Conservation (phyloP, 2,888 invertebrate genomes). For the Tetranychus truncatus region DNA sequence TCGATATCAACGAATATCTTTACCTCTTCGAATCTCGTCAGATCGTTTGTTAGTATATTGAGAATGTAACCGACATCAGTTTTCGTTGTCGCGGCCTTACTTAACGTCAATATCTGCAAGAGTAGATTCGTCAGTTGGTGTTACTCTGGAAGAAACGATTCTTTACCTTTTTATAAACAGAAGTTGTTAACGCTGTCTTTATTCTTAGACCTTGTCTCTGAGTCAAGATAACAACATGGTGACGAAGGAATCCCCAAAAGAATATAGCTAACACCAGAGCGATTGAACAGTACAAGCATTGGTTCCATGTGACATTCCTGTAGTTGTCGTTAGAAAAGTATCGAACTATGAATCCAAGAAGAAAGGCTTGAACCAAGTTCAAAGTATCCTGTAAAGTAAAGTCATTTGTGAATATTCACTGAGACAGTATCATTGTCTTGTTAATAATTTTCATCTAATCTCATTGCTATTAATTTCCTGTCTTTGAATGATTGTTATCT, state of each 20-base stretch:
- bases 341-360: background rate
- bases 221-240: background rate
- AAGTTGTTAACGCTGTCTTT: background rate
- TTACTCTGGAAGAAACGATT: background rate
- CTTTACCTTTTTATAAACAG: background rate
- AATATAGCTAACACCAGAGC: background rate
- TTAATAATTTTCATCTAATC: too few relatives aligned
- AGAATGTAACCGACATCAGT: background rate
- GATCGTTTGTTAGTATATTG: background rate
- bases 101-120: background rate
- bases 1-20: too few relatives aligned
- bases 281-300: background rate
- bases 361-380: background rate
- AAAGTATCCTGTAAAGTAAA: background rate
- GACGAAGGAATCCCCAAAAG: background rate
- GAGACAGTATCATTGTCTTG: too few relatives aligned
- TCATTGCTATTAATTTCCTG: too few relatives aligned
- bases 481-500: too few relatives aligned
- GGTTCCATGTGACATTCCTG: background rate
- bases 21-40: background rate
- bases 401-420: too few relatives aligned
- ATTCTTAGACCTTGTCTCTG: background rate
- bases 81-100: background rate
- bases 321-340: conserved; percentile 2
- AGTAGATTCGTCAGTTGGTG: too few relatives aligned